Percentiles rank a stretch among this genome's conserved stretches.
Evolutionary conservation across 2,888 invertebrate genomes (phyloP).

Genomic region (Monochamus alternatus): DNA sequence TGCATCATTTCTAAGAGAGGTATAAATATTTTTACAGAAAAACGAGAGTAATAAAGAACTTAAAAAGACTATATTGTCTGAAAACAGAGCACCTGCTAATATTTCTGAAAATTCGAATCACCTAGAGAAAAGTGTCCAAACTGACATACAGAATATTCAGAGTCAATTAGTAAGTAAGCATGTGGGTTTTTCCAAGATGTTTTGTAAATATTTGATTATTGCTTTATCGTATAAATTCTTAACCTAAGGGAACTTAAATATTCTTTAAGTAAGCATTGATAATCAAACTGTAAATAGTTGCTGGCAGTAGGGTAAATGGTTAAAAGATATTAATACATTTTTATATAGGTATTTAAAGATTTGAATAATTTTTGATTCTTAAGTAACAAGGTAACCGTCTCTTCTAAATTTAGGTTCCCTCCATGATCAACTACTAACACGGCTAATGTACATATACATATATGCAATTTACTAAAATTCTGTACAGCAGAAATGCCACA

Average conservation of each 20-base stretch:
- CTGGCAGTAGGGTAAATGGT: neutral
- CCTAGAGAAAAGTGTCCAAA: conserved; percentile 66
- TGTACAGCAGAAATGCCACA: conserved; percentile 25
- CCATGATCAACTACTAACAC: conserved; percentile 33
- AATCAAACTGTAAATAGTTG: neutral
- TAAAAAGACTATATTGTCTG: conserved; percentile 53
- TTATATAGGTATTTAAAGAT: neutral
- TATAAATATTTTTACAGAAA: conserved; percentile 59
- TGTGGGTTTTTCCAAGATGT: conserved; percentile 11
- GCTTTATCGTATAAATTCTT: conserved; percentile 15
- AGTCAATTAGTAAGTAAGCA: conserved; percentile 66
- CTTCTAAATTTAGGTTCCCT: conserved; percentile 27
- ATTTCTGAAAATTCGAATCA: conserved; percentile 24
- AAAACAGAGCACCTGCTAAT: conserved; percentile 29
- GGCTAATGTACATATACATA: conserved; percentile 39
- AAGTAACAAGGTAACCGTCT: neutral
- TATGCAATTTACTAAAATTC: conserved; percentile 22
- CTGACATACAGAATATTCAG: conserved; percentile 68
- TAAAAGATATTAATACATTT: neutral
- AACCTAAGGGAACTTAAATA: conserved; percentile 33
- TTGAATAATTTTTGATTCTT: neutral
- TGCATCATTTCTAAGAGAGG: conserved; percentile 33
- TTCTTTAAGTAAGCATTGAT: neutral
- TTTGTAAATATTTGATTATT: conserved; percentile 42
- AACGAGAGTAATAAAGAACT: conserved; percentile 58